Percentiles rank a stretch among this genome's conserved stretches.
Evolutionary conservation across 1,140 invertebrate species (phyloP).

Genomic region (Drosophila parvula): DNA sequence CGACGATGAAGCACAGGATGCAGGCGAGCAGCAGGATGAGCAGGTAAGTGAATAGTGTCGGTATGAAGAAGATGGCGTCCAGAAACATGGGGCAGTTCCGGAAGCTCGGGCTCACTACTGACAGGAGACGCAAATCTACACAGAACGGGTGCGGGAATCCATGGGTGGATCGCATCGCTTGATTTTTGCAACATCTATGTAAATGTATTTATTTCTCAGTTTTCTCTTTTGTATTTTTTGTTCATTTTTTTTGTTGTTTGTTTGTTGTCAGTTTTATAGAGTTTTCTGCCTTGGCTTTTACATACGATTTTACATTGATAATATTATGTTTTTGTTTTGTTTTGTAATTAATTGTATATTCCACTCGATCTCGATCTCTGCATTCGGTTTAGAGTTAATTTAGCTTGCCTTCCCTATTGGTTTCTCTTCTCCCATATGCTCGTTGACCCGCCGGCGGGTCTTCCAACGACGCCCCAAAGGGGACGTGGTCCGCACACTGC

Average conservation of each 20-base stretch:
- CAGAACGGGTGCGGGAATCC: constrained; percentile 20
- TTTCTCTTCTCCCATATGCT: constrained; percentile 15
- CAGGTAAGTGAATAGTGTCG: constrained; percentile 78
- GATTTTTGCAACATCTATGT: constrained; percentile 81
- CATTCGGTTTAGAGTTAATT: constrained; percentile 19
- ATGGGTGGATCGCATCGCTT: constrained; percentile 27
- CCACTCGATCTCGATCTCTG: constrained; percentile 26
- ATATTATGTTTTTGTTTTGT: constrained; percentile 47
- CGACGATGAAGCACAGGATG: constrained; percentile 79
- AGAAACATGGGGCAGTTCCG: constrained; percentile 66
- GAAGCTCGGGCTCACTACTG: constrained; percentile 23
- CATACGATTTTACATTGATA: constrained; percentile 81
- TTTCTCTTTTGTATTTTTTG: constrained; percentile 47
- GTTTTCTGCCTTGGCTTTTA: constrained; percentile 58
- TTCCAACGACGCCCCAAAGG: constrained; percentile 44
- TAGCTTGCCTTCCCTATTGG: constrained; percentile 21
- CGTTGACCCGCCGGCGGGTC: constrained; percentile 75
- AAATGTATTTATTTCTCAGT: constrained; percentile 80
- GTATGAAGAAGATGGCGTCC: constrained; percentile 75
- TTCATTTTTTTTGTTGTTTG: constrained; percentile 41
- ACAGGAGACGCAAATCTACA: constrained; percentile 31
- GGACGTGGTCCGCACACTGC: constrained; percentile 68
- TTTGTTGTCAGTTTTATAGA: constrained; percentile 51
- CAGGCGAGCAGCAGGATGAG: constrained; percentile 72
- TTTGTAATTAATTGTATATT: constrained; percentile 69